Conservation (phyloP, 2,113 vertebrate species). For the Rhinogobius similis region DNA sequence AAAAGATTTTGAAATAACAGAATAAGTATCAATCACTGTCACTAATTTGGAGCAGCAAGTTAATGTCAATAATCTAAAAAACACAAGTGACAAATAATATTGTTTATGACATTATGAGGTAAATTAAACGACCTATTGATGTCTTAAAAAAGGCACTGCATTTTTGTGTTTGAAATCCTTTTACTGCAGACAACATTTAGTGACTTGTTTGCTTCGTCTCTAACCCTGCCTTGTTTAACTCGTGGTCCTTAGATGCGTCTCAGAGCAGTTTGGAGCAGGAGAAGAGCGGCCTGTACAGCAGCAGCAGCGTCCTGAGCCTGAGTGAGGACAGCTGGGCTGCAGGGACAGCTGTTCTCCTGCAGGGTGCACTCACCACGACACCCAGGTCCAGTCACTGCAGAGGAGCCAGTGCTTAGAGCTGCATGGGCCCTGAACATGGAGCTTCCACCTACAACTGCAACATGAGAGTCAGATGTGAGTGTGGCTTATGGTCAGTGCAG, state of each 20-base stretch:
- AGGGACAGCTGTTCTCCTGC: slow-evolving; percentile 9
- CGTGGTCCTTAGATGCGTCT: background rate
- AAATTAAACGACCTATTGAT: too few species aligned
- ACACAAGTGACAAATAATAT: too few species aligned
- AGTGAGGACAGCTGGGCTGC: background rate
- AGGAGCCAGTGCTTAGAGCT: slow-evolving; percentile 11
- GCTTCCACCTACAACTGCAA: background rate
- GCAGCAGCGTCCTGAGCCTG: slow-evolving; percentile 16
- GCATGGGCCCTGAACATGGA: background rate
- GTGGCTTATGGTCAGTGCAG: background rate
- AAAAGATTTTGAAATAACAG: too few species aligned
- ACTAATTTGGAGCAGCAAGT: too few species aligned
- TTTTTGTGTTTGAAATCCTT: too few species aligned
- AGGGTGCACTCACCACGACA: slow-evolving; percentile 1
- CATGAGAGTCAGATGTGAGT: background rate
- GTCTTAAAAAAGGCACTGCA: too few species aligned
- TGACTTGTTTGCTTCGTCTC: background rate
- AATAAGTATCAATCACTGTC: too few species aligned
- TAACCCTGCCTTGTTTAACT: background rate
- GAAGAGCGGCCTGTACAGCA: background rate
- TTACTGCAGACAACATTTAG: too few species aligned
- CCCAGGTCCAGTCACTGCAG: background rate
- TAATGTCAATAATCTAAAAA: too few species aligned
- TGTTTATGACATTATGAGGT: too few species aligned
- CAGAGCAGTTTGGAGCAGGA: slow-evolving; percentile 2